phyloP scores from a whole-genome alignment of 2,113 vertebrate species.

The Anser cygnoides region DNA sequence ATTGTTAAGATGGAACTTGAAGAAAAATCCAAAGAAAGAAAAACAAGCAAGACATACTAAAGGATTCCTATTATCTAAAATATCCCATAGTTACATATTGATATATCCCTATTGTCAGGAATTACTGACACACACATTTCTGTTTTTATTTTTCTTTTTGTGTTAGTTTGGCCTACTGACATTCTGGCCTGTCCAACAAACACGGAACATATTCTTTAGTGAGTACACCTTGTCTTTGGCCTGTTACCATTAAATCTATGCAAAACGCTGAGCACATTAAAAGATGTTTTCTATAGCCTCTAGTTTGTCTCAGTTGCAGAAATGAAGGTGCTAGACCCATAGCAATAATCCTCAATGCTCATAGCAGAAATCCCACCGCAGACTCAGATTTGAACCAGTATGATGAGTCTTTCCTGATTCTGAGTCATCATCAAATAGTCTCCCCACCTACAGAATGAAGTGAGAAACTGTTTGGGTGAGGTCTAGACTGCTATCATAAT shows the following conservation, averaged over 20 bases:
- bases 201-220: not conserved
- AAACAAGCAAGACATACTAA: not conserved
- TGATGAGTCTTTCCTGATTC: not conserved
- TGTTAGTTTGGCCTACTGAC: not conserved
- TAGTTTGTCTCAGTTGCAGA: not conserved
- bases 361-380: not conserved
- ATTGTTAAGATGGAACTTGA: not conserved
- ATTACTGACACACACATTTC: not conserved
- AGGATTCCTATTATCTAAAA: not conserved
- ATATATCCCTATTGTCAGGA: not conserved
- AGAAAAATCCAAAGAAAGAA: not conserved
- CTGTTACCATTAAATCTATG: not conserved
- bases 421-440: constrained; percentile 12
- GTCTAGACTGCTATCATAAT: not conserved
- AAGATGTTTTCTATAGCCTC: not conserved
- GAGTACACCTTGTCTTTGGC: not conserved
- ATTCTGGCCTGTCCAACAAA: not conserved
- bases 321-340: not conserved
- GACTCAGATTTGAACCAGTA: not conserved
- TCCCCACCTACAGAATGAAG: not conserved
- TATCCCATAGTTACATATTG: not conserved
- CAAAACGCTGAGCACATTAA: not conserved
- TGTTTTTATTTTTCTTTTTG: not conserved
- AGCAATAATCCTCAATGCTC: not conserved
- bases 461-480: not conserved